A percentile compares a stretch with the other conserved stretches of the same genome.
Evolutionary conservation across 2,888 invertebrate species (phyloP).

Genomic region (Troilus luridus): DNA sequence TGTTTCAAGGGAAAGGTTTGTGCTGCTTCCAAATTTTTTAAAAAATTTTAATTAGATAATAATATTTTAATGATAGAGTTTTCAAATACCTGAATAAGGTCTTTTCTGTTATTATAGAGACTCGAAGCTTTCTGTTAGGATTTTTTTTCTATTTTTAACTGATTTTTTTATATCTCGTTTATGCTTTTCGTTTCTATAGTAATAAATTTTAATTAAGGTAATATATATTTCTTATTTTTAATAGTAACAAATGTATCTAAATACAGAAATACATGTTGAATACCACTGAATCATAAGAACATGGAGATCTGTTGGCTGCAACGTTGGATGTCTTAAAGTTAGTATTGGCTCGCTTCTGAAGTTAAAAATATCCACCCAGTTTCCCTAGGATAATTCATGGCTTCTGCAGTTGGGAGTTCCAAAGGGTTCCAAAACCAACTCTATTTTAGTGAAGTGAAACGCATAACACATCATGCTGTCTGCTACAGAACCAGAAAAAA

Average conservation of each 20-base stretch:
- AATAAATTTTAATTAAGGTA: not conserved
- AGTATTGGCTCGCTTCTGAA: not conserved
- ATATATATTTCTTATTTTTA: not conserved
- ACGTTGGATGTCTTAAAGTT: constrained; percentile 6
- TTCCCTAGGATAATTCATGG: constrained; percentile 28
- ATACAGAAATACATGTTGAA: not conserved
- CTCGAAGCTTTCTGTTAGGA: no score
- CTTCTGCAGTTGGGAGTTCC: constrained; percentile 13
- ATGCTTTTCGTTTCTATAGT: no score
- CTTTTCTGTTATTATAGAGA: no score
- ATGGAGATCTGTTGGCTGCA: constrained; percentile 3
- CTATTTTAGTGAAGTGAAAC: not conserved
- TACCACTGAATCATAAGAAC: not conserved
- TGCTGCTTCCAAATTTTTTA: no score
- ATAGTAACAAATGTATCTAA: not conserved
- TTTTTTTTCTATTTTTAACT: no score
- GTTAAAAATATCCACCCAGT: constrained; percentile 6
- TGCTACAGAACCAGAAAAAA: not conserved
- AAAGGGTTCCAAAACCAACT: constrained; percentile 24
- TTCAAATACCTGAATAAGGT: no score
- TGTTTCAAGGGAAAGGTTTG: no score
- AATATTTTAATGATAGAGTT: no score
- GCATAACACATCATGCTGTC: not conserved
- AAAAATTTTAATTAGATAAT: no score
- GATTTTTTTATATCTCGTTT: no score